Base-by-base conservation (phyloP, 2,888 invertebrate genomes). In the Myopa testacea region DNA sequence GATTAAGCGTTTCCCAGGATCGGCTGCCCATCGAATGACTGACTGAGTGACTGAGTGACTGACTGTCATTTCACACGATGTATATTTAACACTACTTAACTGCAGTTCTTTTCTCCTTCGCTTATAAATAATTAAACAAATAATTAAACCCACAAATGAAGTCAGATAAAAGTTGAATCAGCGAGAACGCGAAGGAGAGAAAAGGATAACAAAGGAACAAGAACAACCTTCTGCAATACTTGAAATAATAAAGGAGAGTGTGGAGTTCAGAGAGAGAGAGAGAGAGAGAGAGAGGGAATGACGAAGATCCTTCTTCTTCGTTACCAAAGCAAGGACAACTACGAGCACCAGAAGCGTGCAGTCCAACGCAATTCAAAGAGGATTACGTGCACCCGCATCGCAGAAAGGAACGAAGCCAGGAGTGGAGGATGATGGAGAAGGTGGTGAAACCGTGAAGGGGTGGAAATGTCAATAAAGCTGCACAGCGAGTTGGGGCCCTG, bases 61-160 rank as follows among this genome's bases (percentile, higher is more conserved):
- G 19, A 19, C 19, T 65, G 34, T 19, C 7, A 34, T 65, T 65
- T 38, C 5, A 10, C 16, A 37, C 34, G 10, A 14, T 4, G 12
- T 65, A 10, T 26, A 34, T 65, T 65, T 38, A 37, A 37, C 34
- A 37, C 65, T 26, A 34, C 38, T 38, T 65, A n/a, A n/a, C 69
- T 55, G 5, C 10, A 6, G 16, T 55, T 55, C 16, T 12, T 16
- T 55, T n/a, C 16, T 55, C n/a, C 16, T n/a, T 16, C 16, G 8
- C 55, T 55, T 62, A 68, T 68, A 68, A 69, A 69, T 52, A 50
- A 45, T 45, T 50, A 50, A 69, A 69, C 19, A 65, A 65, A 65
- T 65, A 37, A 65, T 37, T 65, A 37, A 63, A 45, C 45, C 12
- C 8, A 50, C 26, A 45, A 69, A 69, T 69, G 50, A 69, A 69